These are phyloP conservation scores for Epinephelus malabaricus DNA, from an alignment of 2,797 vertebrate species.

Conservation along the genomic window DNA sequence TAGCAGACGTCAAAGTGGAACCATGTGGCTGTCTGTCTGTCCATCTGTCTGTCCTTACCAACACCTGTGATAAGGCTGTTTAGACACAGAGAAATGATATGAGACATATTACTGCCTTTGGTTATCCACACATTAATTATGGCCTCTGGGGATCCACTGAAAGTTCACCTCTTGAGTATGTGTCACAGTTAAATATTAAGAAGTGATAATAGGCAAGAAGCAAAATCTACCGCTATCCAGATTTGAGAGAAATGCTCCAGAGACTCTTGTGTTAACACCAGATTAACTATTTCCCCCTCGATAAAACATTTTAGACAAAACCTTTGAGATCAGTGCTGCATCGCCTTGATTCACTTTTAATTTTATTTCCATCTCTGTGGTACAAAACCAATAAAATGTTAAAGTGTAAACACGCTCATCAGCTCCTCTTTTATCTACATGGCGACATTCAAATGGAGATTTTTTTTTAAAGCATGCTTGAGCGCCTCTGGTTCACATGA, in stretches of 20 bases:
- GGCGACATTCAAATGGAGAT: slow-evolving; percentile 27
- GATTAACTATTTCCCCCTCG: slow-evolving; percentile 47
- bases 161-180: slow-evolving; percentile 43
- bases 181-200: slow-evolving; percentile 52
- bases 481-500: slow-evolving; percentile 48
- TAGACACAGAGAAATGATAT: slow-evolving; percentile 35
- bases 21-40: slow-evolving; percentile 80
- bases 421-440: slow-evolving; percentile 35
- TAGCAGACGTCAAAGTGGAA: slow-evolving; percentile 83
- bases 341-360: slow-evolving; percentile 40
- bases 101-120: slow-evolving; percentile 15
- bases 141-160: slow-evolving; percentile 20
- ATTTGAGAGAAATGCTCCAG: slow-evolving; percentile 43
- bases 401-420: slow-evolving; percentile 48
- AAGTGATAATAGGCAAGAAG: slow-evolving; percentile 28
- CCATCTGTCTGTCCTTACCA: slow-evolving; percentile 68
- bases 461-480: slow-evolving; percentile 25
- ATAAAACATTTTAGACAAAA: slow-evolving; percentile 29
- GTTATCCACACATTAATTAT: slow-evolving; percentile 44
- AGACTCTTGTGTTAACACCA: slow-evolving; percentile 40
- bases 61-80: slow-evolving; percentile 77
- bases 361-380: slow-evolving; percentile 44
- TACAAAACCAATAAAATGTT: slow-evolving; percentile 61
- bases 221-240: slow-evolving; percentile 26
- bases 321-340: slow-evolving; percentile 30